Conservation (phyloP, 2,797 vertebrate genomes). For the Cichlasoma orientale region DNA sequence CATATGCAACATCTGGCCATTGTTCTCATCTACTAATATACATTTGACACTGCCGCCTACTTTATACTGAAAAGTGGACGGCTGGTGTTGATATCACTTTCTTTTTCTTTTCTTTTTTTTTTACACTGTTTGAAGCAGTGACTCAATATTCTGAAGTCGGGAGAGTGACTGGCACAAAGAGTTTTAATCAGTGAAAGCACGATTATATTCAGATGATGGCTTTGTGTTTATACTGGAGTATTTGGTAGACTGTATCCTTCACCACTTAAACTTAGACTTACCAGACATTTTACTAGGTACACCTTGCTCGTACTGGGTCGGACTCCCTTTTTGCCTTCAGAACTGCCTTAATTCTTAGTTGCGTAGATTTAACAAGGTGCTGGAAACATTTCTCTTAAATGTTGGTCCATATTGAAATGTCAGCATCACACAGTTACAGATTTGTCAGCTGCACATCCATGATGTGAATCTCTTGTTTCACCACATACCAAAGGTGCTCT, state of each 20-base stretch:
- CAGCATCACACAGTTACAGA: too few relatives aligned
- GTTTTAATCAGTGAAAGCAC: too few relatives aligned
- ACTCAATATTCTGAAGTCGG: too few relatives aligned
- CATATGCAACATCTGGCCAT: conserved; percentile 23
- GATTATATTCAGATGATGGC: not conserved
- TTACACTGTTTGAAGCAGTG: too few relatives aligned
- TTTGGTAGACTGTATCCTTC: not conserved
- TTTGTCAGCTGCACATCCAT: not conserved
- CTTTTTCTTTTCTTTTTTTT: too few relatives aligned
- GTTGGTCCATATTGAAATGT: too few relatives aligned
- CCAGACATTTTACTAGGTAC: not conserved
- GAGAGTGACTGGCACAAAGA: too few relatives aligned
- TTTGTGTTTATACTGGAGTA: not conserved
- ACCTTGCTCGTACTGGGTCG: not conserved
- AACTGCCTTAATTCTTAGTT: not conserved
- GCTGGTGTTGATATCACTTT: not conserved
- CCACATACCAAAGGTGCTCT: too few relatives aligned
- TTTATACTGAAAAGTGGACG: not conserved
- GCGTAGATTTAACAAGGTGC: not conserved
- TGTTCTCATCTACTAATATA: not conserved
- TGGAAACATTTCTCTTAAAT: not conserved
- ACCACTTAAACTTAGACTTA: not conserved
- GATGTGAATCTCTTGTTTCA: not conserved
- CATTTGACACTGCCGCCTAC: not conserved
- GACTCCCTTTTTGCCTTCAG: not conserved